Conservation (phyloP, 2,888 invertebrate species). For the Oligia latruncula region DNA sequence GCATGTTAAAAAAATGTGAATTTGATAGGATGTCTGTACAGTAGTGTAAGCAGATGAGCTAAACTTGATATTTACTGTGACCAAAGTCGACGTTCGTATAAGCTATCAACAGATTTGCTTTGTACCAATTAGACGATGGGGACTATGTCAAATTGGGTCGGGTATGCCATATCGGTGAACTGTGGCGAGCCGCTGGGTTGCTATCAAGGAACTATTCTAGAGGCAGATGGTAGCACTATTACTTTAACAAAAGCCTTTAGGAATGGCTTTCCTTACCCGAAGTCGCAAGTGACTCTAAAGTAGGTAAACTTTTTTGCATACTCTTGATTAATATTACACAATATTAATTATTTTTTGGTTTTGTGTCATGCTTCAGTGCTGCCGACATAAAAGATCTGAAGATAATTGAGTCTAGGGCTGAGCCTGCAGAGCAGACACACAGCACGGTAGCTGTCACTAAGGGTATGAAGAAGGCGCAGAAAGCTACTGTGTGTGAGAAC, state of each 20-base stretch:
- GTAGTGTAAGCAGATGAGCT: constrained; percentile 36
- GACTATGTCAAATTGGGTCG: constrained; percentile 92
- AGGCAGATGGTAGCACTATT: constrained; percentile 93
- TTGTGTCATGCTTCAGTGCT: constrained; percentile 87
- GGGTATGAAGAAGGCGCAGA: constrained; percentile 76
- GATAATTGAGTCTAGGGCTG: constrained; percentile 92
- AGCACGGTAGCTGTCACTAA: constrained; percentile 84
- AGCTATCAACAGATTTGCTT: constrained; percentile 5
- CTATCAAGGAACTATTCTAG: constrained; percentile 94
- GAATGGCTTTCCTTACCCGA: constrained; percentile 92
- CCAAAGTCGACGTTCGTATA: constrained; percentile 2
- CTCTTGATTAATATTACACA: not conserved
- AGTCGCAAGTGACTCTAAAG: constrained; percentile 88
- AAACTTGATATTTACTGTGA: constrained; percentile 11
- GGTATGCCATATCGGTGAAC: constrained; percentile 95
- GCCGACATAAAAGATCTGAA: constrained; percentile 94
- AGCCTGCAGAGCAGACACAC: constrained; percentile 78
- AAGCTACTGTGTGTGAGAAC: constrained; percentile 84
- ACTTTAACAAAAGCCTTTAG: constrained; percentile 95
- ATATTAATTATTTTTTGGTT: not conserved
- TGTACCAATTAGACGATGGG: constrained; percentile 14
- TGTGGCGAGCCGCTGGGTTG: constrained; percentile 94
- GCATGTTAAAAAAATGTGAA: constrained; percentile 9
- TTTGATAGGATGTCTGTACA: constrained; percentile 5
- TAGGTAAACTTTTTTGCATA: constrained; percentile 67